Conservation (phyloP, 2,888 invertebrate species). For the Actias luna region DNA sequence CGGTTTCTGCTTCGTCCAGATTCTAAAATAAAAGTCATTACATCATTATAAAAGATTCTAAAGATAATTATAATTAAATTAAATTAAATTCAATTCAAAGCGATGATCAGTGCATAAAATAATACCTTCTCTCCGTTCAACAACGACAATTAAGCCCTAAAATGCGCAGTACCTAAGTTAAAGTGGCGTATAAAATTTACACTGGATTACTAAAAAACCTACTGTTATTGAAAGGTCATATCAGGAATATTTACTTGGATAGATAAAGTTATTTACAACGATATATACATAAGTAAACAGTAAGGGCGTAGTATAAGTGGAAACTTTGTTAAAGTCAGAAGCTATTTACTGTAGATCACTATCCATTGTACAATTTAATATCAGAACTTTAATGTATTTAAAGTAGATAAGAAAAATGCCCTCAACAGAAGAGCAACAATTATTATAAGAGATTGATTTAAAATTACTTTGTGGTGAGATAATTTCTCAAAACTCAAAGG, state of each 20-base stretch:
- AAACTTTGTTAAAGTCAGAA: neutral
- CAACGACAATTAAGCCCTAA: too few species aligned
- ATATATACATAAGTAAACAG: neutral
- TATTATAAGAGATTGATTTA: neutral
- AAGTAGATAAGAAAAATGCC: neutral
- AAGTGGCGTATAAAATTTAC: neutral
- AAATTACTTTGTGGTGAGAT: too few species aligned
- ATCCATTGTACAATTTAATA: neutral
- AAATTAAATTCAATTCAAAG: too few species aligned
- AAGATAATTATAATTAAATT: too few species aligned
- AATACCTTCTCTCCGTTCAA: too few species aligned
- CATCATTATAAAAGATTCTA: too few species aligned
- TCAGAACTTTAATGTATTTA: neutral
- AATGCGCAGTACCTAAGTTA: too few species aligned
- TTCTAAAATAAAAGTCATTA: slow-evolving; percentile 46
- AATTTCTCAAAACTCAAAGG: too few species aligned
- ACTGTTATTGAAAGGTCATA: neutral
- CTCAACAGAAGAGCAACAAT: neutral
- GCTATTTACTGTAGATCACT: neutral
- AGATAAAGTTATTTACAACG: neutral
- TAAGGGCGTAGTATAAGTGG: neutral
- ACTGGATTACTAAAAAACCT: neutral
- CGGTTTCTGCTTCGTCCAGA: slow-evolving; percentile 68
- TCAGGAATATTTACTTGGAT: neutral
- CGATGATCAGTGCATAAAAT: too few species aligned